Evolutionary conservation across 2,888 invertebrate genomes (phyloP).

Genomic region (Meiosimyza decipiens): DNA sequence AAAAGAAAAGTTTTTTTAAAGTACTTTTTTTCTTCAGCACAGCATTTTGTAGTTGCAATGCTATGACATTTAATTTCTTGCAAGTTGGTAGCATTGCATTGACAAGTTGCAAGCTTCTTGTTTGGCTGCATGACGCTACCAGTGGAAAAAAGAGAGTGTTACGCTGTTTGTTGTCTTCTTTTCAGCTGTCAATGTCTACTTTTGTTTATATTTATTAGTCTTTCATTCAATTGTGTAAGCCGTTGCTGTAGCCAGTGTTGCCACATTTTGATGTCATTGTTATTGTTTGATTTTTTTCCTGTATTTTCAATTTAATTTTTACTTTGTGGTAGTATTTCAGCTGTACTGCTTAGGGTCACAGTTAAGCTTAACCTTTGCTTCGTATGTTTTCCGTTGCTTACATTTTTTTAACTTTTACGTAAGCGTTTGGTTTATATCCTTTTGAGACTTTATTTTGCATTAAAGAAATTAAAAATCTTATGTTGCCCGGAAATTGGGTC

Average conservation of each 20-base stretch:
- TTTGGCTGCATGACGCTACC: constrained; percentile 7
- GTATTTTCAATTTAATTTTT: constrained; percentile 1
- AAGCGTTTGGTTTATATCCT: too few relatives aligned
- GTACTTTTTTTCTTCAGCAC: not conserved
- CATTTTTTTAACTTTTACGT: too few relatives aligned
- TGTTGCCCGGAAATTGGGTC: constrained; percentile 9
- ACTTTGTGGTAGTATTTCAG: not conserved
- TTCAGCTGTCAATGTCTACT: constrained; percentile 29
- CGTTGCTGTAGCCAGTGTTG: constrained; percentile 14
- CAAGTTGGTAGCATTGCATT: constrained; percentile 17
- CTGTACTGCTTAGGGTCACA: not conserved
- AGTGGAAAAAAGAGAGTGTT: not conserved
- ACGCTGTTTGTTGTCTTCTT: constrained; percentile 20
- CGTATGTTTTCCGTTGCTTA: not conserved
- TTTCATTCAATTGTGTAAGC: constrained; percentile 4
- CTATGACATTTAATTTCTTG: constrained; percentile 15
- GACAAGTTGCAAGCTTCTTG: constrained; percentile 2
- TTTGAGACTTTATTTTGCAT: too few relatives aligned
- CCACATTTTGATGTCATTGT: constrained; percentile 11
- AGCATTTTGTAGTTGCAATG: constrained; percentile 10
- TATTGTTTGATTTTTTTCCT: constrained; percentile 8
- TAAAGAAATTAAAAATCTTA: too few relatives aligned
- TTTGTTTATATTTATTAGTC: constrained; percentile 23
- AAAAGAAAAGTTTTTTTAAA: not conserved
- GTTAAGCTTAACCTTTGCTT: not conserved